phyloP scores from a whole-genome alignment of 2,797 vertebrate genomes.

The Gambusia yucatana region DNA sequence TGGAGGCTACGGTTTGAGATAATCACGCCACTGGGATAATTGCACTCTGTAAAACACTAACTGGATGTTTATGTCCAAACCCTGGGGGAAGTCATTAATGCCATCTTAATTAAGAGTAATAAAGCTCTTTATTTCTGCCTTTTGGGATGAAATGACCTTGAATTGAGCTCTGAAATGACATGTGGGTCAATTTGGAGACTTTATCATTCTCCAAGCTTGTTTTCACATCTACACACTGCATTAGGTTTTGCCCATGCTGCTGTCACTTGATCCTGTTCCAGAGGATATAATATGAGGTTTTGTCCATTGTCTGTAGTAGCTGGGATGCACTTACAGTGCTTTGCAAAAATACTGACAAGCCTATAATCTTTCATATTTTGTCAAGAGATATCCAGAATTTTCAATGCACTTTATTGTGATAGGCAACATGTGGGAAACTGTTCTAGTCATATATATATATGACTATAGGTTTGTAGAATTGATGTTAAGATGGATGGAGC shows the following conservation, averaged over 20 bases:
- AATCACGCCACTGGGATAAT: conserved; percentile 78
- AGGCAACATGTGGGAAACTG: background rate
- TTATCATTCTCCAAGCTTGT: conserved; percentile 47
- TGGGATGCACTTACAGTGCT: background rate
- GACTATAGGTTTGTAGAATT: background rate
- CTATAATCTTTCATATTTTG: background rate
- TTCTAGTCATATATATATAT: background rate
- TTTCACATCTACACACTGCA: conserved; percentile 55
- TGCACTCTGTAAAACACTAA: conserved; percentile 77
- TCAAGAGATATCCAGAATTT: background rate
- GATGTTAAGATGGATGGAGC: background rate
- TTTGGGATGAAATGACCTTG: conserved; percentile 65
- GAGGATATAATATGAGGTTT: conserved; percentile 45
- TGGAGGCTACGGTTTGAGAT: conserved; percentile 73
- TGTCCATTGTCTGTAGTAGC: conserved; percentile 3
- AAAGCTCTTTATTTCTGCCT: conserved; percentile 61
- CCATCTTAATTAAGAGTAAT: conserved; percentile 79
- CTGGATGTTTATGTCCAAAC: conserved; percentile 78
- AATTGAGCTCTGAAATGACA: conserved; percentile 60
- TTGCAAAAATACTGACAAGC: background rate
- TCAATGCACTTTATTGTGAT: background rate
- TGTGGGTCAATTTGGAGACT: conserved; percentile 50
- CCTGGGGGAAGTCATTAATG: conserved; percentile 82
- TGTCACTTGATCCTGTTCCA: conserved; percentile 15
- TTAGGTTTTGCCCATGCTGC: conserved; percentile 48